A percentile compares a stretch with the other conserved stretches of the same genome.
These are phyloP conservation scores for Hemiscyllium ocellatum DNA, from an alignment of 2,113 vertebrate genomes.

Conservation along the genomic window DNA sequence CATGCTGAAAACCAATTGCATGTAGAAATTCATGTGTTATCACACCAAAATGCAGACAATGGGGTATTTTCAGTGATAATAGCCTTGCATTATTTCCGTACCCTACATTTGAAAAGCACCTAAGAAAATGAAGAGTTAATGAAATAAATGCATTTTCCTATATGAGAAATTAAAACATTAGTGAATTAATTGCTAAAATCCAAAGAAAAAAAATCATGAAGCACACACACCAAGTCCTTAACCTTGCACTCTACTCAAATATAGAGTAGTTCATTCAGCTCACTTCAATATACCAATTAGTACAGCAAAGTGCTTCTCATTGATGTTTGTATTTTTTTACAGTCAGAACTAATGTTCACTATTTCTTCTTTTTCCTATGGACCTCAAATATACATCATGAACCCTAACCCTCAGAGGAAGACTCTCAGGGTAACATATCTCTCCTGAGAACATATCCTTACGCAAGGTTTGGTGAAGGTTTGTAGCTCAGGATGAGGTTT, in stretches of 20 bases:
- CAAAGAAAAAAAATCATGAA: too few species aligned
- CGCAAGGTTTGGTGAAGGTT: too few species aligned
- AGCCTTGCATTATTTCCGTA: constrained; percentile 42
- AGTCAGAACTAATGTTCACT: background rate
- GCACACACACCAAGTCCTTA: too few species aligned
- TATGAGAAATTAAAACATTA: background rate
- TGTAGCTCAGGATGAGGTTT: too few species aligned
- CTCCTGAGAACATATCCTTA: background rate
- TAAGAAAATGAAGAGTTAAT: constrained; percentile 21
- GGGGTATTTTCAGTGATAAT: constrained; percentile 45
- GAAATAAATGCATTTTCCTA: background rate
- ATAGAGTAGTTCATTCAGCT: background rate
- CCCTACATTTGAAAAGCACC: constrained; percentile 48
- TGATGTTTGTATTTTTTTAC: background rate
- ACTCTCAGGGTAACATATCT: background rate
- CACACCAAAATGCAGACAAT: constrained; percentile 45
- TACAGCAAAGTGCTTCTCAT: background rate
- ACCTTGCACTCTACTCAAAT: background rate
- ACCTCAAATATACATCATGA: background rate
- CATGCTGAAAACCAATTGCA: constrained; percentile 55
- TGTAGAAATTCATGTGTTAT: constrained; percentile 54
- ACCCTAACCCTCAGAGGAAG: background rate
- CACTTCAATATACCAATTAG: background rate
- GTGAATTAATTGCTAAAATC: too few species aligned
- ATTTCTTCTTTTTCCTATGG: background rate